Evolutionary conservation across 2,797 vertebrate genomes (phyloP).

Genomic region (Ciconia nigra): DNA sequence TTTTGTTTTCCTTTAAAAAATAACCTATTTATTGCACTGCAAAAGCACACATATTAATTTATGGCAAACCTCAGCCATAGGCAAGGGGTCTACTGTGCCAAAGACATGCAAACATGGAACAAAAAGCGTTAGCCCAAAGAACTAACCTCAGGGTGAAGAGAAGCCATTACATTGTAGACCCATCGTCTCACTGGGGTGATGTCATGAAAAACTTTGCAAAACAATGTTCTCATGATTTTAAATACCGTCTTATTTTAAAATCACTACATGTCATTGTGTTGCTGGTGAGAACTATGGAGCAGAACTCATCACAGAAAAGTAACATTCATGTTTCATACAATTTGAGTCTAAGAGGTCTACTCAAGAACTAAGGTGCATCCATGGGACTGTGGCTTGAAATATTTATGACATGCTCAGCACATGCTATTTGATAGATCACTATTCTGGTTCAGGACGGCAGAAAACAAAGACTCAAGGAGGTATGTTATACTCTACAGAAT

Average conservation of each 20-base stretch:
- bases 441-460: background rate
- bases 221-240: background rate
- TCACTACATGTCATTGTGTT: background rate
- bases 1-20: background rate
- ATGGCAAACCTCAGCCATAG: background rate
- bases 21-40: background rate
- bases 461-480: background rate
- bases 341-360: background rate
- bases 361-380: background rate
- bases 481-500: background rate
- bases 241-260: background rate
- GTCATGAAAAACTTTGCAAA: background rate
- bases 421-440: background rate
- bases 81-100: background rate
- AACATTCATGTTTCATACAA: background rate
- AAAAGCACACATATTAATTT: background rate
- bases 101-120: background rate
- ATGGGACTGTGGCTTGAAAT: background rate
- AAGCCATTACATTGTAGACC: rapidly evolving
- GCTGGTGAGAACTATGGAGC: background rate
- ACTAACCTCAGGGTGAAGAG: background rate
- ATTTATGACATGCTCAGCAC: background rate
- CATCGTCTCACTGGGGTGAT: background rate
- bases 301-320: background rate
- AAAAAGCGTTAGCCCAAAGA: background rate